phyloP scores from a whole-genome alignment of 2,888 invertebrate genomes.

The Dicyrtoma fusca region DNA sequence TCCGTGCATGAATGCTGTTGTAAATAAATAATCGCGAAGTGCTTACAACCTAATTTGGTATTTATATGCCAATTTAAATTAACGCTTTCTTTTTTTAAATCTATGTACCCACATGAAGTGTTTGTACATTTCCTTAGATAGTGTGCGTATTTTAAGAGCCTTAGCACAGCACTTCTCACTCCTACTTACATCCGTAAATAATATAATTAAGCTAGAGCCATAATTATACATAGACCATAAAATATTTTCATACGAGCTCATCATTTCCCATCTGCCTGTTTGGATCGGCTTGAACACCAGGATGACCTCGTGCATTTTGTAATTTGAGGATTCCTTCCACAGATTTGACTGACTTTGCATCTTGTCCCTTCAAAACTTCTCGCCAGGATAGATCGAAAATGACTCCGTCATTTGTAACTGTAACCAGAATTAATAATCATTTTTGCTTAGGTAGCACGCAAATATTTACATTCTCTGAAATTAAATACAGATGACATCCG shows the following conservation, averaged over 20 bases:
- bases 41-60: too few relatives aligned
- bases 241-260: conserved; percentile 18
- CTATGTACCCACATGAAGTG: too few relatives aligned
- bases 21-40: too few relatives aligned
- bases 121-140: too few relatives aligned
- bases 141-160: too few relatives aligned
- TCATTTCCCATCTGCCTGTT: conserved; percentile 3
- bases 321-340: conserved; percentile 50
- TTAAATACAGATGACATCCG: too few relatives aligned
- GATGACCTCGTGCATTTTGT: conserved; percentile 24
- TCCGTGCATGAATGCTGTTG: too few relatives aligned
- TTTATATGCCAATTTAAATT: too few relatives aligned
- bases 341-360: conserved; percentile 39
- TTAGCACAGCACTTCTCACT: too few relatives aligned
- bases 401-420: conserved; percentile 41
- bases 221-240: neutral
- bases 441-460: neutral
- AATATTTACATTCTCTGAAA: neutral
- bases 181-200: too few relatives aligned
- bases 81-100: too few relatives aligned
- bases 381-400: conserved; percentile 54
- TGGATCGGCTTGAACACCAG: neutral
- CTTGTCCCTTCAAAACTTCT: conserved; percentile 50
- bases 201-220: too few relatives aligned
- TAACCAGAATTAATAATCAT: conserved; percentile 9